A percentile compares a stretch with the other conserved stretches of the same genome.
These are phyloP conservation scores for Mythimna pallens DNA, from an alignment of 2,888 invertebrate species.

Conservation along the genomic window DNA sequence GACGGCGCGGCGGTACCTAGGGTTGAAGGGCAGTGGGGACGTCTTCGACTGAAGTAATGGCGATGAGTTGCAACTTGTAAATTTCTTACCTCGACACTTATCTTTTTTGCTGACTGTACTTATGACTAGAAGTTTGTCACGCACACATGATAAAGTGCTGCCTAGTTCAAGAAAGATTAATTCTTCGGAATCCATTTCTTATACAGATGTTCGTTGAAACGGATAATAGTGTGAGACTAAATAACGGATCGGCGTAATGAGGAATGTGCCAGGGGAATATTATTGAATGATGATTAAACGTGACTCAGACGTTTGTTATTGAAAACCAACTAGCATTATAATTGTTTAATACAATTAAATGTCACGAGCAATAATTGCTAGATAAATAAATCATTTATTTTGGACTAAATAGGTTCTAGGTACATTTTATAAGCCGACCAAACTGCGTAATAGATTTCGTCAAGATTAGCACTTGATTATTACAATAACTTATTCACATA, in stretches of 20 bases:
- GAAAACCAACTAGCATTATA: background rate
- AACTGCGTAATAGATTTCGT: no score
- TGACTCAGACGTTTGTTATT: background rate
- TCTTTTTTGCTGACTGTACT: background rate
- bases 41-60: background rate
- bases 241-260: background rate
- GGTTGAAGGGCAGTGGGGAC: background rate
- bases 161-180: conserved; percentile 12
- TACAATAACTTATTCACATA: no score
- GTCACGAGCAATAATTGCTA: no score
- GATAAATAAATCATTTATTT: background rate
- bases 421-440: no score
- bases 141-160: conserved; percentile 4
- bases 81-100: background rate
- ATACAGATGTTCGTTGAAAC: background rate
- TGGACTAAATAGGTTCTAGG: background rate
- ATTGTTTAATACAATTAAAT: background rate
- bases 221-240: conserved; percentile 6
- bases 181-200: conserved; percentile 8
- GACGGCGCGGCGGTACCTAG: no score
- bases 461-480: no score
- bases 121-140: background rate
- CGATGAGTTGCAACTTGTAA: background rate
- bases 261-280: background rate
- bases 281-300: conserved; percentile 1